Conservation (phyloP, 2,888 invertebrate genomes). For the Eristalis intricaria region DNA sequence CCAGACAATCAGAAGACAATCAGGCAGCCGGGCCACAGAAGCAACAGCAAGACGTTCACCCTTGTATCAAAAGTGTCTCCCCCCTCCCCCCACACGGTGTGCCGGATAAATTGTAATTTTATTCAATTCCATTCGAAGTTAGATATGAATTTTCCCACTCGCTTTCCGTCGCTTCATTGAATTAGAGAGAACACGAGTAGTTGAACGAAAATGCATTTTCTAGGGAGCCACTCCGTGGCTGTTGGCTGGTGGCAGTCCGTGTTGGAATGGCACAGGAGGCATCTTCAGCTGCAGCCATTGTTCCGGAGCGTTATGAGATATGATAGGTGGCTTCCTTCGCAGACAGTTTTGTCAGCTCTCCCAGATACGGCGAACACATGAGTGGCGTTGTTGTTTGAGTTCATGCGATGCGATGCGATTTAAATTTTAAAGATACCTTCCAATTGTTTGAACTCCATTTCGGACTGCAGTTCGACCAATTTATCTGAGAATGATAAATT, state of each 20-base stretch:
- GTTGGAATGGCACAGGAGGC: neutral
- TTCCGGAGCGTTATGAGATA: neutral
- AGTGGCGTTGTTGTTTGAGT: neutral
- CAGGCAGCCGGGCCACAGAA: neutral
- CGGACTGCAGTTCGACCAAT: constrained; percentile 42
- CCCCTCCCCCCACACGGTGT: neutral
- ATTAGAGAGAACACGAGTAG: constrained; percentile 26
- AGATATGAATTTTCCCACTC: constrained; percentile 46
- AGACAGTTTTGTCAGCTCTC: constrained; percentile 54
- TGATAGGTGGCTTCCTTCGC: constrained; percentile 59
- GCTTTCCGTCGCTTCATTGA: constrained; percentile 16
- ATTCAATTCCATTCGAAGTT: constrained; percentile 48
- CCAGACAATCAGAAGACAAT: constrained; percentile 20
- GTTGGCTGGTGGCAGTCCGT: neutral
- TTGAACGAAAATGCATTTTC: constrained; percentile 9
- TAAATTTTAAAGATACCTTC: constrained; percentile 34
- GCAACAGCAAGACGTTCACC: neutral
- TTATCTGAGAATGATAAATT: constrained; percentile 58
- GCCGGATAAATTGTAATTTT: constrained; percentile 47
- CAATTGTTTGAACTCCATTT: constrained; percentile 1
- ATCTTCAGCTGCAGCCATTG: neutral
- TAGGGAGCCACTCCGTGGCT: neutral
- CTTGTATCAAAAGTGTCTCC: neutral
- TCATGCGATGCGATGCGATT: neutral
- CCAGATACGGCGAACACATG: neutral